Evolutionary conservation across 2,888 invertebrate genomes (phyloP).

Genomic region (Autographa gamma): DNA sequence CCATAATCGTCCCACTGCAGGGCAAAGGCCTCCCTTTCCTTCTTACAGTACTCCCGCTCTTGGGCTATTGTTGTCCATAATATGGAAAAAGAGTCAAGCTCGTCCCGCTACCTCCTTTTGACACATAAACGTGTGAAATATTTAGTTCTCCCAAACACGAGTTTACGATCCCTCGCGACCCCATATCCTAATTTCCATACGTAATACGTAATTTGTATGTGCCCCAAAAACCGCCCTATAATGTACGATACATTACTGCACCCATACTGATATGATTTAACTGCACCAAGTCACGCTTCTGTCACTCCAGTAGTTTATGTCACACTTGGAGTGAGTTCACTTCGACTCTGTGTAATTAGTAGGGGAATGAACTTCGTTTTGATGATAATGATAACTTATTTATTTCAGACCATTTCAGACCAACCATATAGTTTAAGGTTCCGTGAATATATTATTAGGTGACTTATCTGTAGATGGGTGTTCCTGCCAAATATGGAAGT

Average conservation of each 20-base stretch:
- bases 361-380: slow-evolving; percentile 40
- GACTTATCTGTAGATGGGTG: too few species aligned
- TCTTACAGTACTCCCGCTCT: too few species aligned
- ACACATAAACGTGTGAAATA: background rate
- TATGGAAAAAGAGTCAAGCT: too few species aligned
- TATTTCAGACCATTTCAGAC: too few species aligned
- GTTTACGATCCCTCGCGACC: slow-evolving; percentile 4
- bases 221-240: slow-evolving; percentile 46
- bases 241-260: slow-evolving; percentile 34
- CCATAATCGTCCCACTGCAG: too few species aligned
- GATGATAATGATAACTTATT: too few species aligned
- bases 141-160: background rate
- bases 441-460: background rate
- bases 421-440: too few species aligned
- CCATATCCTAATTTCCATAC: slow-evolving; percentile 36
- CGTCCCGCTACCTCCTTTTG: too few species aligned
- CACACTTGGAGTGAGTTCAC: slow-evolving; percentile 8
- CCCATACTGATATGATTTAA: slow-evolving; percentile 49
- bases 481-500: too few species aligned
- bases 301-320: slow-evolving; percentile 30
- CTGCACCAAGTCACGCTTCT: slow-evolving; percentile 51
- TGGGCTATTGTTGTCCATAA: too few species aligned
- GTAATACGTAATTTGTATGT: slow-evolving; percentile 45
- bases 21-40: too few species aligned
- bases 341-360: slow-evolving; percentile 29